Evolutionary conservation across 2,888 invertebrate genomes (phyloP).

Genomic region (Acrobasis consociella): DNA sequence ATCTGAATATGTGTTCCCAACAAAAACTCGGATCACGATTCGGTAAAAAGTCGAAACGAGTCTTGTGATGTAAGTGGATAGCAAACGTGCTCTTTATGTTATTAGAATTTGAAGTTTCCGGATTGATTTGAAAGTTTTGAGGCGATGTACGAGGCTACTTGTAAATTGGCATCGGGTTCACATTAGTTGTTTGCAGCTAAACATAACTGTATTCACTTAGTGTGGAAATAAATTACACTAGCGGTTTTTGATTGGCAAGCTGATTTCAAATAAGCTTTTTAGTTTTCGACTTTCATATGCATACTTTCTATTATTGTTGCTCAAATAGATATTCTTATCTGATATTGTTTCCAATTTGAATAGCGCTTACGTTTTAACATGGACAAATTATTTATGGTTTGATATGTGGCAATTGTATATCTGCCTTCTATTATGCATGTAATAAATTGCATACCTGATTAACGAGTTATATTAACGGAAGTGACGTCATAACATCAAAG

Average conservation of each 20-base stretch:
- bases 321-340: slow-evolving; percentile 16
- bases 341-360: slow-evolving; percentile 19
- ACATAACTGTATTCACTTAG: slow-evolving; percentile 22
- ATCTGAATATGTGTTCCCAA: slow-evolving; percentile 79
- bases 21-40: slow-evolving; percentile 77
- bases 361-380: slow-evolving; percentile 9
- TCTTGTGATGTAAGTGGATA: slow-evolving; percentile 71
- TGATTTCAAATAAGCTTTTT: slow-evolving; percentile 19
- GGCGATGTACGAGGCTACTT: slow-evolving; percentile 41
- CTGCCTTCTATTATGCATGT: neutral
- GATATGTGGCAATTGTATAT: slow-evolving; percentile 1
- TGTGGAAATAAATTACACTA: slow-evolving; percentile 24
- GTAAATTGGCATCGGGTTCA: slow-evolving; percentile 35
- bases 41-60: slow-evolving; percentile 70
- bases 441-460: neutral
- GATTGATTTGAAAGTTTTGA: slow-evolving; percentile 68
- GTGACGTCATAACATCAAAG: neutral
- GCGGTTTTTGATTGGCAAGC: slow-evolving; percentile 17
- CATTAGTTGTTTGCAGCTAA: slow-evolving; percentile 18
- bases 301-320: slow-evolving; percentile 17
- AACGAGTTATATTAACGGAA: neutral
- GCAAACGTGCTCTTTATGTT: slow-evolving; percentile 77
- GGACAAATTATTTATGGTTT: slow-evolving; percentile 5
- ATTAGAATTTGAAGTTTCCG: slow-evolving; percentile 76
- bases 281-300: slow-evolving; percentile 14